Evolutionary conservation across 2,888 invertebrate genomes (phyloP).

Genomic region (Oconnorella tubifera): DNA sequence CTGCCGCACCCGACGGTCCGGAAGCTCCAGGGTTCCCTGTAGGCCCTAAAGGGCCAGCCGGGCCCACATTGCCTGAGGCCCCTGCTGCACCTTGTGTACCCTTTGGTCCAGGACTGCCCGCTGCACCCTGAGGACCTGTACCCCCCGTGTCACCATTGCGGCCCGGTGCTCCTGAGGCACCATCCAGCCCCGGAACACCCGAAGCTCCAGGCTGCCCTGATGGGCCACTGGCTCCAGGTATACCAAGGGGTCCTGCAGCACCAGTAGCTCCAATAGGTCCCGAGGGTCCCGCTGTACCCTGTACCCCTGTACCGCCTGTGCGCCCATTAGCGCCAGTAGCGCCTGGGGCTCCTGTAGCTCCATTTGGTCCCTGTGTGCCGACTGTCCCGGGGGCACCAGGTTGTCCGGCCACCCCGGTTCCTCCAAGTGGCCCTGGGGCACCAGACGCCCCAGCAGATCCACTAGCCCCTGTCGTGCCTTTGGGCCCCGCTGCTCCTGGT

Average conservation of each 20-base stretch:
- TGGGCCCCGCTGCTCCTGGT: slow-evolving; percentile 21
- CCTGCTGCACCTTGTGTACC: slow-evolving; percentile 30
- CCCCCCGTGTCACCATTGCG: slow-evolving; percentile 19
- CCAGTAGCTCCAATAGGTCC: slow-evolving; percentile 4
- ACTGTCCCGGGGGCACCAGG: slow-evolving; percentile 13
- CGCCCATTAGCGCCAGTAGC: slow-evolving; percentile 9
- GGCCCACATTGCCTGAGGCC: slow-evolving; percentile 35
- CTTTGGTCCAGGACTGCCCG: slow-evolving; percentile 34
- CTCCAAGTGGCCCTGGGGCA: background rate
- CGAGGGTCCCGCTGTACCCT: background rate
- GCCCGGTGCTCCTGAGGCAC: slow-evolving; percentile 3
- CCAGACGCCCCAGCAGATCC: slow-evolving; percentile 17
- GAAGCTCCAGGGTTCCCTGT: slow-evolving; percentile 30
- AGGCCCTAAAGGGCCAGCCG: slow-evolving; percentile 29
- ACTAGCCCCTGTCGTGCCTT: slow-evolving; percentile 14
- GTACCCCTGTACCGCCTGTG: background rate
- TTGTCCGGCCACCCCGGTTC: slow-evolving; percentile 8
- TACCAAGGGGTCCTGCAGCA: background rate
- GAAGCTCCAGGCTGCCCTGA: background rate
- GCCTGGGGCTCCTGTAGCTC: slow-evolving; percentile 21
- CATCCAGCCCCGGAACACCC: background rate
- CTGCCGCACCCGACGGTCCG: slow-evolving; percentile 31
- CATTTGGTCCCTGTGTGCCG: background rate
- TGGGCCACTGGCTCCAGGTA: slow-evolving; percentile 13
- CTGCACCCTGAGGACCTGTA: slow-evolving; percentile 27